A percentile compares a stretch with the other conserved stretches of the same genome.
phyloP scores from a whole-genome alignment of 2,113 vertebrate genomes.

The Anarrhichthys ocellatus region DNA sequence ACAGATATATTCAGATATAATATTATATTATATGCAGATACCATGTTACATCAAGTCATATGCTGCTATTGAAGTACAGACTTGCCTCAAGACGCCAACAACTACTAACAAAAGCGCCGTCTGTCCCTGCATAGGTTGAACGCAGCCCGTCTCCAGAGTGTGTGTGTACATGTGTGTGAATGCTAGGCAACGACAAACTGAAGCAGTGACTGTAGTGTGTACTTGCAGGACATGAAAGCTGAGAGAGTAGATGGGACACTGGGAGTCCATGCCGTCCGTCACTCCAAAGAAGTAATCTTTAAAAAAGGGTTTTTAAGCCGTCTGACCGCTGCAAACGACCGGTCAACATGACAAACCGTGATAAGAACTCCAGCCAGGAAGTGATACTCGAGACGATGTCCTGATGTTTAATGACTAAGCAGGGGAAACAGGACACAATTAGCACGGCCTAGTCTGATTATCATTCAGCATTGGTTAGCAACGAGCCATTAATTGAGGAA shows the following conservation, averaged over 20 bases:
- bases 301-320: background rate
- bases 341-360: background rate
- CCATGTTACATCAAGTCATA: slow-evolving; percentile 65
- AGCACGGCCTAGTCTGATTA: slow-evolving; percentile 54
- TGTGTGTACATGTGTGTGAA: slow-evolving; percentile 21
- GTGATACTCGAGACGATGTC: slow-evolving; percentile 7
- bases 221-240: slow-evolving; percentile 21
- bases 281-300: background rate
- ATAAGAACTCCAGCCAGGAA: slow-evolving; percentile 19
- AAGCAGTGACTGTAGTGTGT: slow-evolving; percentile 46
- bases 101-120: slow-evolving; percentile 52
- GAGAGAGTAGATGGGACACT: background rate
- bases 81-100: slow-evolving; percentile 52
- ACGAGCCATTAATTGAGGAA: slow-evolving; percentile 46
- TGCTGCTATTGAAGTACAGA: slow-evolving; percentile 46
- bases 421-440: slow-evolving; percentile 30
- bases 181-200: slow-evolving; percentile 38
- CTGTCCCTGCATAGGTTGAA: slow-evolving; percentile 56
- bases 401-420: slow-evolving; percentile 29
- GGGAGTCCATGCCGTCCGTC: background rate
- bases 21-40: slow-evolving; percentile 63
- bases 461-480: slow-evolving; percentile 54
- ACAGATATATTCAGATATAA: slow-evolving; percentile 55
- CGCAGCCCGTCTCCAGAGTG: slow-evolving; percentile 51
- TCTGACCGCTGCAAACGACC: background rate